Base-by-base conservation (phyloP, 2,113 vertebrate genomes). In the Pseudopodoces humilis region DNA sequence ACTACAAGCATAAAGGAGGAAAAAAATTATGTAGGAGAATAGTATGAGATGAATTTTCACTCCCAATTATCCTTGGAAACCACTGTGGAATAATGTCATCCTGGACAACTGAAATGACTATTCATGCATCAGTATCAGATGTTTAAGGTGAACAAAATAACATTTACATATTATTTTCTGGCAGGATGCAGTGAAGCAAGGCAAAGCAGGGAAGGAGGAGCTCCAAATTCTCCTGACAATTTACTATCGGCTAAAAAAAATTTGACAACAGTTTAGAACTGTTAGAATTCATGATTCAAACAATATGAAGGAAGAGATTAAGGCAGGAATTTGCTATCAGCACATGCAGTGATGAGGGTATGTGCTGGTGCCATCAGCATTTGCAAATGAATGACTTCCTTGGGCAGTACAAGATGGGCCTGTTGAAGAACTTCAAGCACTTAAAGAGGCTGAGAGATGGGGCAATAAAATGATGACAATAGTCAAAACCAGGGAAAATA, bases 181-280 rank as follows among this genome's bases (percentile, higher is more conserved):
- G 46, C 30, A 70, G 77, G 62, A 47, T 4, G 28, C 23, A 50
- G 37, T 5, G 15, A 49, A 58, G 9, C 33, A 76, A 83, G 43
- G 69, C 44, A 88, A 86, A 50, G 41, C 49, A 94, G 15, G 9
- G 22, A 85, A 68, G 35, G 13, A 46, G 13, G 24, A 82, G 13
- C 12, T 37, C 25, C 13, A n/a, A n/a, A 81, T 39, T 27, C 16
- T 16, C 15, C 2, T 31, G 43, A 52, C 8, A 39, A 67, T 27
- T 25, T 4, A 13, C 19, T 11, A 19, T 3, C 0, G 0, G 13
- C 59, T 81, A 58, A 46, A 13, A 13, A 44, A 58, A 53, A 25
- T 33, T 2, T 28, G 18, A 1, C 21, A 76, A 59, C 35, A 46
- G 13, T 72, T 91, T 23, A 62, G 27, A 67, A 53, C 8, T 12